Base-by-base conservation (phyloP, 2,888 invertebrate genomes). In the Cephalotes varians region DNA sequence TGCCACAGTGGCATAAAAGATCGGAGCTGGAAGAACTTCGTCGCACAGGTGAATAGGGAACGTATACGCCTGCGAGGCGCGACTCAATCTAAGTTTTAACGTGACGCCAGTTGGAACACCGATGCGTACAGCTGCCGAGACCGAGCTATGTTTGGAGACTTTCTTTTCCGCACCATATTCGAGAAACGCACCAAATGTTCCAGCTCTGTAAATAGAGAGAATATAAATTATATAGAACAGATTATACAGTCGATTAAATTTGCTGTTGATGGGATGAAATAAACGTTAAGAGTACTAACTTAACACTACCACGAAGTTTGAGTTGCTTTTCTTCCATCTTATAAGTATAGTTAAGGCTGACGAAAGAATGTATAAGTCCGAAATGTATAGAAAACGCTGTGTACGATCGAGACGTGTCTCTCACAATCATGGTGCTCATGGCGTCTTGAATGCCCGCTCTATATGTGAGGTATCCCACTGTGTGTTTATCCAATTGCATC, bases 121-220 rank as follows among this genome's bases (percentile, higher is more conserved):
- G 25, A 99, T 95, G 85, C 97, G 96, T 54, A 99, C 97, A 0
- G 98, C 96, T 1, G 98, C 99, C 0, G 98, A 97, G 1, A 99
- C 95, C 58, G 97, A 97, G 93, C 98, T 99, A 92, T 98, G 98
- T 94, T 98, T 97, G 0, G 99, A 98, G 40, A 99, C 96, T 94
- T 98, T 98, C 92, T 98, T 99, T 93, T 99, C 98, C 1, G 97
- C 97, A 0, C 98, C 98, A 93, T 98, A 99, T 93, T 99, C 99
- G 0, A 98, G 95, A 80, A 97, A 95, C 3, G 97, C 97, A 7
- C 99, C 99, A 94, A 98, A 98, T 0, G 98, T 98, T 18, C 98
- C 98, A 62, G 96, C 95, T 94, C 98, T 98, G n/a, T n/a, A n/a
- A n/a, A n/a, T n/a, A n/a, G n/a, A n/a, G n/a, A n/a, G n/a, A n/a